phyloP scores from a whole-genome alignment of 2,888 invertebrate species.

The Acleris cristana region DNA sequence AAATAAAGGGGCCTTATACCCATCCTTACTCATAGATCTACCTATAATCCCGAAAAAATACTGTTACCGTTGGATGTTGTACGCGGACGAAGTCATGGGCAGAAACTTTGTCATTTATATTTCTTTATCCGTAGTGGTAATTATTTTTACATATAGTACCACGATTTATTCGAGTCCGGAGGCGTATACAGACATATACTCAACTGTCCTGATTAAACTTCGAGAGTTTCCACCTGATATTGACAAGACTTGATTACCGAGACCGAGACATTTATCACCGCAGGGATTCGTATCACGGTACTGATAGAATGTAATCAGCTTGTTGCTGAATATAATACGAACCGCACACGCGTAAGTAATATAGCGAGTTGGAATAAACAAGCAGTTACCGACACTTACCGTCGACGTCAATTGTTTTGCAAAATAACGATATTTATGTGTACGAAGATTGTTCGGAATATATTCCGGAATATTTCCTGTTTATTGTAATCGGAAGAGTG shows the following conservation, averaged over 20 bases:
- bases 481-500: slow-evolving; percentile 55
- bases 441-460: slow-evolving; percentile 42
- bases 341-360: slow-evolving; percentile 33
- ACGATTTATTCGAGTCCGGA: slow-evolving; percentile 14
- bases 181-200: slow-evolving; percentile 1
- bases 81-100: no score
- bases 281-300: slow-evolving; percentile 15
- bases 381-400: slow-evolving; percentile 36
- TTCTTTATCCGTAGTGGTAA: no score
- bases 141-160: neutral
- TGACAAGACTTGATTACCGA: slow-evolving; percentile 19
- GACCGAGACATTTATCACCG: slow-evolving; percentile 22
- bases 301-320: slow-evolving; percentile 20
- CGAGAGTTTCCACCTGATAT: slow-evolving; percentile 16
- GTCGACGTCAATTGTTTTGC: slow-evolving; percentile 43
- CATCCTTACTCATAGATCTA: no score
- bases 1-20: no score
- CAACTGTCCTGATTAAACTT: slow-evolving; percentile 26
- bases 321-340: slow-evolving; percentile 21
- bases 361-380: slow-evolving; percentile 40
- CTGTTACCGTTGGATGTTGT: no score
- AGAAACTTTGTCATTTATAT: no score
- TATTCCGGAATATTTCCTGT: slow-evolving; percentile 42
- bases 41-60: no score
- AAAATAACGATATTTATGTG: slow-evolving; percentile 47